Evolutionary conservation across 2,888 invertebrate genomes (phyloP), one percentile per base, ranked within the genome.

Genomic region (Idaea aversata): DNA sequence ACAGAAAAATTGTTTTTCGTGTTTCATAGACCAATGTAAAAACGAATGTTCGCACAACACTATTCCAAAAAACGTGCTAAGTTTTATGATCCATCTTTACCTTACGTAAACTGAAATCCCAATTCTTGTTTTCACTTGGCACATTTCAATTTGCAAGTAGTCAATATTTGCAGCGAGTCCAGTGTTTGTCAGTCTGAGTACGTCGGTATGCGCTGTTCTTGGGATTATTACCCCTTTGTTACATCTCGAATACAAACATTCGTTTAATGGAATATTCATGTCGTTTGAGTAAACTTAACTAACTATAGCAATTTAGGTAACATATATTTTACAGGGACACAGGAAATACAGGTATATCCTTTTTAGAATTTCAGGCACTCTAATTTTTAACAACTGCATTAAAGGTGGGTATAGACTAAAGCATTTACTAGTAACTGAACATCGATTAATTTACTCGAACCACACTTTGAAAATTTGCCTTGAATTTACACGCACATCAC

Each of bases 111-210:
- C 47, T 47, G 47, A 47, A 68, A 61, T 65, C 10, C n/a, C 66
- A 64, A 59, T 66, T 59, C 36, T 61, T 59, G 62, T 61, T 62
- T 5, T 34, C 64, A 64, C 57, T 68, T 68, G 65, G 61, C 70
- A 71, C 69, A 62, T 71, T 64, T 63, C 61, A 47, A 47, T 47
- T 47, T 47, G 10, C 47, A 59, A 25, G 61, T 10, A 59, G 71
- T 72, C 65, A 78, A 82, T 80, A 79, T 80, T 80, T 79, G 72
- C 70, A 61, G 61, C 70, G 66, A 69, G 70, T 70, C 71, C 72
- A 74, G 73, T 81, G 74, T 82, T 80, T 81, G 75, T 72, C 61
- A 47, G 71, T 68, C 68, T 74, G 68, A 63, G 73, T 70, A 74
- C 69, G 75, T 69, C 77, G 63, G 57, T 62, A 72, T 67, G 35